phyloP scores from a whole-genome alignment of 1,140 invertebrate species.

The Ips typographus region DNA sequence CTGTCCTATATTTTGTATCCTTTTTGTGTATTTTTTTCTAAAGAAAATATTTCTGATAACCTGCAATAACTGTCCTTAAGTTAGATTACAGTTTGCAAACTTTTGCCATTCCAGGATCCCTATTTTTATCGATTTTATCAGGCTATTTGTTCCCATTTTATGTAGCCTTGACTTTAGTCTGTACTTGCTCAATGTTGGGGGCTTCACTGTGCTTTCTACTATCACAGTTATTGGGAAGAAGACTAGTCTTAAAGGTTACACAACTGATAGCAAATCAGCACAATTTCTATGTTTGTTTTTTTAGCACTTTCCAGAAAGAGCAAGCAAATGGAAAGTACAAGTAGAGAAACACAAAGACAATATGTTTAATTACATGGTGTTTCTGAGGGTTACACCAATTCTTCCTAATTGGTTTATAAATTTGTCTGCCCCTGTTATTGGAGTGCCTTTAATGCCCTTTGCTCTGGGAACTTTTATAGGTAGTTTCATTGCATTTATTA shows the following conservation, averaged over 20 bases:
- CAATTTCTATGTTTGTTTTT: background rate
- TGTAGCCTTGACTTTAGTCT: slow-evolving; percentile 86
- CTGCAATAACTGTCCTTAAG: slow-evolving; percentile 32
- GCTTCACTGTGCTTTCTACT: slow-evolving; percentile 94
- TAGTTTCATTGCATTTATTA: background rate
- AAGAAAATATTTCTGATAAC: slow-evolving; percentile 6
- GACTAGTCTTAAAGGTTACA: slow-evolving; percentile 67
- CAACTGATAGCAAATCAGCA: background rate
- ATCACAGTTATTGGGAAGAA: slow-evolving; percentile 85
- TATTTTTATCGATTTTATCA: slow-evolving; percentile 95
- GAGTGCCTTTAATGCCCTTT: slow-evolving; percentile 91
- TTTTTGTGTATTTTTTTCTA: slow-evolving; percentile 57
- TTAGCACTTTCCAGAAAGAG: slow-evolving; percentile 84
- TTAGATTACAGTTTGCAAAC: slow-evolving; percentile 82
- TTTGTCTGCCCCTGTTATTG: slow-evolving; percentile 93
- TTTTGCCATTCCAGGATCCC: slow-evolving; percentile 98
- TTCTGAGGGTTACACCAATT: slow-evolving; percentile 95
- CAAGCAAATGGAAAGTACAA: slow-evolving; percentile 79
- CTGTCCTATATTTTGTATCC: slow-evolving; percentile 98
- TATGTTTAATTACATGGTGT: slow-evolving; percentile 95
- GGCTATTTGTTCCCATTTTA: slow-evolving; percentile 97
- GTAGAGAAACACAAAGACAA: slow-evolving; percentile 86
- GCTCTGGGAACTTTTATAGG: slow-evolving; percentile 88
- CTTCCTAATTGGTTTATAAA: slow-evolving; percentile 99
- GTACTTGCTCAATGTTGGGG: slow-evolving; percentile 93